phyloP scores from a whole-genome alignment of 1,140 invertebrate genomes.

The Aricia agestis region DNA sequence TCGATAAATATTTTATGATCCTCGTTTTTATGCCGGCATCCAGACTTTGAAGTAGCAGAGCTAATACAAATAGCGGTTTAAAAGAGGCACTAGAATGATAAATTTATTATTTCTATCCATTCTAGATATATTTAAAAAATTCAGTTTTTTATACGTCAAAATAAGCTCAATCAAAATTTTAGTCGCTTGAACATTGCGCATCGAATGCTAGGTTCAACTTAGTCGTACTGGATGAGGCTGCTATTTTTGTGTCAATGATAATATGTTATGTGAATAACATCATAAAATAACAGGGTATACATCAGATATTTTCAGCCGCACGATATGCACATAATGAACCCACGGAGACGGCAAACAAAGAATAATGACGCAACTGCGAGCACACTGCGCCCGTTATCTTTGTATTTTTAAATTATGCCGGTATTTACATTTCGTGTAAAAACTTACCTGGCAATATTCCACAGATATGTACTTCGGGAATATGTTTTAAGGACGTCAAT shows the following conservation, averaged over 20 bases:
- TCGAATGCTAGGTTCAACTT: too few species aligned
- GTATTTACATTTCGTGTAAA: not conserved
- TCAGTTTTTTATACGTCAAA: too few species aligned
- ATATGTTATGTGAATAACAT: not conserved
- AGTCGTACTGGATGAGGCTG: not conserved
- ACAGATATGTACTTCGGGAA: not conserved
- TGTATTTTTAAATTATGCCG: constrained; percentile 11
- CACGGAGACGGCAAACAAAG: constrained; percentile 17
- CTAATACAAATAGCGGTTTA: not conserved
- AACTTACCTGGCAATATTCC: not conserved
- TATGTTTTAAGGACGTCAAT: too few species aligned
- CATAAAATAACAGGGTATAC: not conserved
- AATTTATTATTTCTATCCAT: too few species aligned
- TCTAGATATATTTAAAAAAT: too few species aligned
- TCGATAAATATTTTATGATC: constrained; percentile 12
- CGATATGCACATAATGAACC: constrained; percentile 5
- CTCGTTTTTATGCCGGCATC: not conserved
- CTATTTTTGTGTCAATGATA: not conserved
- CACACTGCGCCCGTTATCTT: constrained; percentile 12
- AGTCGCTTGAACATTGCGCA: too few species aligned
- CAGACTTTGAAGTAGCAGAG: not conserved
- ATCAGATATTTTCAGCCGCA: not conserved
- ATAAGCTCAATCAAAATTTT: too few species aligned
- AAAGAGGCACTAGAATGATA: too few species aligned
- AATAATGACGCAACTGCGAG: constrained; percentile 18